phyloP scores from a whole-genome alignment of 2,113 vertebrate species.

The Siniperca chuatsi region DNA sequence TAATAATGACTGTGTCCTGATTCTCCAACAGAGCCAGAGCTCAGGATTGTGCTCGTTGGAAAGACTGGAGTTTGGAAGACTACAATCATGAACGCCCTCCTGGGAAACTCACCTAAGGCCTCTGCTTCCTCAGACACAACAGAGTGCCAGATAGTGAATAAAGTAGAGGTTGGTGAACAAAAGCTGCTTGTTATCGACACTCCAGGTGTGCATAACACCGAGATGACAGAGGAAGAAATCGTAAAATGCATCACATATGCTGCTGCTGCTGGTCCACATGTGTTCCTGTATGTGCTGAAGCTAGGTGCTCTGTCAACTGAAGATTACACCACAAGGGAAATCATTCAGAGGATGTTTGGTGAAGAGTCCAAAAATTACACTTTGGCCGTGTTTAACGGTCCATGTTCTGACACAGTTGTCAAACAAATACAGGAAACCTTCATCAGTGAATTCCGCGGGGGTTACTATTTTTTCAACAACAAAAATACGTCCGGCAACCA shows the following conservation, averaged over 20 bases:
- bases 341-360: neutral
- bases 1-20: neutral
- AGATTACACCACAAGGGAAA: neutral
- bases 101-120: too few relatives aligned
- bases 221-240: neutral
- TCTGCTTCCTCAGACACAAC: neutral
- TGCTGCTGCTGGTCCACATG: neutral
- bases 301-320: fast-evolving
- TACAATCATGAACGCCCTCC: neutral
- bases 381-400: too few relatives aligned
- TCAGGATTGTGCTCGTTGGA: neutral
- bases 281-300: neutral
- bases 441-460: too few relatives aligned
- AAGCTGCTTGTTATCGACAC: neutral
- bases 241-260: neutral
- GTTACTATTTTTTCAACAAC: too few relatives aligned
- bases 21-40: neutral
- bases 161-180: neutral
- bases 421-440: too few relatives aligned
- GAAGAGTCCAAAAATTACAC: neutral
- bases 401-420: too few relatives aligned
- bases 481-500: too few relatives aligned
- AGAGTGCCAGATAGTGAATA: fast-evolving
- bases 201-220: neutral
- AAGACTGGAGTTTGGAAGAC: neutral